These are phyloP conservation scores for Neuroterus valhalla DNA, from an alignment of 1,140 invertebrate genomes.

Conservation along the genomic window DNA sequence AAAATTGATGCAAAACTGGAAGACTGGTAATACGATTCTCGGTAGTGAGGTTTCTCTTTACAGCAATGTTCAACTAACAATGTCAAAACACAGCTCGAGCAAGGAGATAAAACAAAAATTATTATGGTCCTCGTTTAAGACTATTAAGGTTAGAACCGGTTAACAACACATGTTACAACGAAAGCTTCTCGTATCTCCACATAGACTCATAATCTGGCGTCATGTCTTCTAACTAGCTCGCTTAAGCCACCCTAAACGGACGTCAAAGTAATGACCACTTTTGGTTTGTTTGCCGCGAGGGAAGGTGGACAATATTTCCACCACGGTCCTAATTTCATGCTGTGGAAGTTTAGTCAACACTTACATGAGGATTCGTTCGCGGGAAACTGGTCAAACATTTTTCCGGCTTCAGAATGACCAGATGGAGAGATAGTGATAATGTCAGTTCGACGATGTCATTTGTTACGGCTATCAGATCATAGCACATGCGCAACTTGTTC, in stretches of 20 bases:
- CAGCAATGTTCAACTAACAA: conserved; percentile 38
- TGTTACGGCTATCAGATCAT: conserved; percentile 68
- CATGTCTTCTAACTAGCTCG: conserved; percentile 62
- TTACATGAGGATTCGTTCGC: conserved; percentile 37
- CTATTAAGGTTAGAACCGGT: conserved; percentile 68
- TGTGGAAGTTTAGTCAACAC: conserved; percentile 41
- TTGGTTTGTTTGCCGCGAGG: not conserved
- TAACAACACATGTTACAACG: conserved; percentile 67
- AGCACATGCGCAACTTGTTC: conserved; percentile 58
- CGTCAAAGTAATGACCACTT: conserved; percentile 52
- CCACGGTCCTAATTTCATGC: conserved; percentile 38
- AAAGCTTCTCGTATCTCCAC: conserved; percentile 60
- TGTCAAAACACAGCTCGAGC: conserved; percentile 36
- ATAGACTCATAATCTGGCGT: conserved; percentile 59
- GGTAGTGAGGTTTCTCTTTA: not conserved
- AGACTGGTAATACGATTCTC: too few species aligned
- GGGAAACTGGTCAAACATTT: conserved; percentile 49
- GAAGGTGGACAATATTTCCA: conserved; percentile 28
- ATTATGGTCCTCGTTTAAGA: conserved; percentile 63
- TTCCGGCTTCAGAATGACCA: conserved; percentile 42
- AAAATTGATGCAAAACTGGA: too few species aligned
- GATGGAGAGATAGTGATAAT: conserved; percentile 66
- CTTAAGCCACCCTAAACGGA: conserved; percentile 59
- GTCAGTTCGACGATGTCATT: conserved; percentile 69
- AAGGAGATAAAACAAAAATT: conserved; percentile 61